Percentiles rank a stretch among this genome's conserved stretches.
Conservation (phyloP, 2,888 invertebrate genomes). For the Malacosoma neustria region DNA sequence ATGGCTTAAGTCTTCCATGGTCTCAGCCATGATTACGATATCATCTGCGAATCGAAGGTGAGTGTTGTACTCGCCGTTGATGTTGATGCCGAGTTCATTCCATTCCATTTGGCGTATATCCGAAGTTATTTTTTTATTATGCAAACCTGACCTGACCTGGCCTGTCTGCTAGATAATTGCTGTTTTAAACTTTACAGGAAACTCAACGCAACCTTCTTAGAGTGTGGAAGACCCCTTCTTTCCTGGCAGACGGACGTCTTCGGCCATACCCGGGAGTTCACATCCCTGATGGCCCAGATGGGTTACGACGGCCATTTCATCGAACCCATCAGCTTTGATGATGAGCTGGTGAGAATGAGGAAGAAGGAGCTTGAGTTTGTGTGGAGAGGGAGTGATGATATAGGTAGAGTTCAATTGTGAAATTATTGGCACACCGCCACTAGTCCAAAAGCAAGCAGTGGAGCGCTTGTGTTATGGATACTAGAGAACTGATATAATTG, state of each 20-base stretch:
- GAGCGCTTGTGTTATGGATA: too few species aligned
- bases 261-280: constrained; percentile 89
- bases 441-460: too few species aligned
- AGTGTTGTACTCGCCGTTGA: too few species aligned
- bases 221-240: constrained; percentile 81
- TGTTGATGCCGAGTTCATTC: too few species aligned
- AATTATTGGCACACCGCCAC: too few species aligned
- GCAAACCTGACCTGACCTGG: too few species aligned
- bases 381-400: constrained; percentile 85
- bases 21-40: too few species aligned
- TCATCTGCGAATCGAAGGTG: too few species aligned
- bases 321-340: constrained; percentile 89
- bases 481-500: too few species aligned
- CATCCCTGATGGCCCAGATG: constrained; percentile 79
- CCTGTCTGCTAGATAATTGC: not conserved
- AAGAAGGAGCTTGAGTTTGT: constrained; percentile 84
- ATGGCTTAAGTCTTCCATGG: too few species aligned
- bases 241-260: constrained; percentile 88
- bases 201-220: constrained; percentile 78
- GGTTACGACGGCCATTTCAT: constrained; percentile 88
- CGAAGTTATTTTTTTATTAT: not conserved
- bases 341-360: constrained; percentile 78
- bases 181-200: constrained; percentile 39
- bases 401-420: constrained; percentile 73
- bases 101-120: not conserved